Percentiles rank a stretch among this genome's conserved stretches.
phyloP scores from a whole-genome alignment of 2,113 vertebrate genomes.

The Tragelaphus imberbis region DNA sequence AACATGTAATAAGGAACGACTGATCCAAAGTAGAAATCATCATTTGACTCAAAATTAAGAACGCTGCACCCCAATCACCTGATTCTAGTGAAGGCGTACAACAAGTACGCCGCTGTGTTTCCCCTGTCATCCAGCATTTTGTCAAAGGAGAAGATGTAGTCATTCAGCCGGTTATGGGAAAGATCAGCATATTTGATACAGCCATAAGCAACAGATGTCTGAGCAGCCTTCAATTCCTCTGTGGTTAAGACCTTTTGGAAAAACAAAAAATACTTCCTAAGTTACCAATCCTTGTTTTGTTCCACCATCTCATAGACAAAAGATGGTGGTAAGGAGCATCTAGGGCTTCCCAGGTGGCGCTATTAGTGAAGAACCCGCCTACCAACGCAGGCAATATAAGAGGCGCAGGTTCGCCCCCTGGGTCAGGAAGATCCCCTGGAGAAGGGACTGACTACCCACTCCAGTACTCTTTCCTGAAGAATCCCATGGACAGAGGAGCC shows the following conservation, averaged over 20 bases:
- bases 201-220: slow-evolving; percentile 91
- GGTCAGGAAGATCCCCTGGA: background rate
- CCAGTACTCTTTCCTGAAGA: background rate
- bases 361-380: background rate
- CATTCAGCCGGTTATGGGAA: slow-evolving; percentile 95
- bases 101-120: slow-evolving; percentile 95
- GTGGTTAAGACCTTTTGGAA: slow-evolving; percentile 81
- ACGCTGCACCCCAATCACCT: slow-evolving; percentile 75
- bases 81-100: slow-evolving; percentile 97
- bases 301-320: background rate
- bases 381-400: background rate
- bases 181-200: slow-evolving; percentile 98
- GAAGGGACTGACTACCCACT: background rate
- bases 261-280: background rate
- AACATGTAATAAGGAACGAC: background rate
- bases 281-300: background rate
- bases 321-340: background rate
- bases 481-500: background rate
- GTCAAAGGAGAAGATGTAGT: slow-evolving; percentile 98
- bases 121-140: slow-evolving; percentile 99
- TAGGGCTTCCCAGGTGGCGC: background rate
- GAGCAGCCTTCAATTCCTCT: slow-evolving; percentile 90
- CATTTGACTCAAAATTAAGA: background rate
- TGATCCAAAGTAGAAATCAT: background rate
- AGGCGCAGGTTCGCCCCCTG: background rate